Conservation (phyloP, 2,113 vertebrate species). For the Mobula birostris region DNA sequence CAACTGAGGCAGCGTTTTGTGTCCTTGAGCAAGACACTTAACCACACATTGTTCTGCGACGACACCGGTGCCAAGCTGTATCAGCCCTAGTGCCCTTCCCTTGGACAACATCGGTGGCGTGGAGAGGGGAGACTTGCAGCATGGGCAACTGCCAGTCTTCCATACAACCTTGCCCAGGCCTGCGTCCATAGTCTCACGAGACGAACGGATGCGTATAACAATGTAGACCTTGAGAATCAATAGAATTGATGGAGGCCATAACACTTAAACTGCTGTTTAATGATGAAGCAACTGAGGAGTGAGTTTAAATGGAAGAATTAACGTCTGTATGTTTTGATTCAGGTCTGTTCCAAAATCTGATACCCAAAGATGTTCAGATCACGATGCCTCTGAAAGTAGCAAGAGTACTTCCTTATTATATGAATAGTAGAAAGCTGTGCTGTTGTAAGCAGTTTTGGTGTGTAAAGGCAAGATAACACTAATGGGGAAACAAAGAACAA, state of each 20-base stretch:
- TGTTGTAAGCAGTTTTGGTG: not conserved
- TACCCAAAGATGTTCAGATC: not conserved
- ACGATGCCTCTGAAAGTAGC: not conserved
- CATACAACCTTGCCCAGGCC: no score
- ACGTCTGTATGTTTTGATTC: not conserved
- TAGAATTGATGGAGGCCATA: not conserved
- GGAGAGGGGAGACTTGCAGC: no score
- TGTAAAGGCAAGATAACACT: not conserved
- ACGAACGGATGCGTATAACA: no score
- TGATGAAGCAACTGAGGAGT: not conserved
- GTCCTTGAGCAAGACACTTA: no score
- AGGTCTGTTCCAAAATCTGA: not conserved
- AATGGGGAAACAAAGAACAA: not conserved
- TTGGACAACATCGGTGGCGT: no score
- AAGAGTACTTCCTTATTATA: not conserved
- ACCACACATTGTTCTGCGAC: no score
- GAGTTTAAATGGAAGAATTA: not conserved
- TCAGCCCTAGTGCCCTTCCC: no score
- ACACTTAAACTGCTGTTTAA: not conserved
- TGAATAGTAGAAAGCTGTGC: not conserved
- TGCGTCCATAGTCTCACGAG: no score
- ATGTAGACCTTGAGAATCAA: not conserved
- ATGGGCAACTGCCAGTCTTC: no score
- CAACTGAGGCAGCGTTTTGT: no score
- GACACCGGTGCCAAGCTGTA: no score